Evolutionary conservation across 2,888 invertebrate genomes (phyloP).

Genomic region (Elgonia sp.): DNA sequence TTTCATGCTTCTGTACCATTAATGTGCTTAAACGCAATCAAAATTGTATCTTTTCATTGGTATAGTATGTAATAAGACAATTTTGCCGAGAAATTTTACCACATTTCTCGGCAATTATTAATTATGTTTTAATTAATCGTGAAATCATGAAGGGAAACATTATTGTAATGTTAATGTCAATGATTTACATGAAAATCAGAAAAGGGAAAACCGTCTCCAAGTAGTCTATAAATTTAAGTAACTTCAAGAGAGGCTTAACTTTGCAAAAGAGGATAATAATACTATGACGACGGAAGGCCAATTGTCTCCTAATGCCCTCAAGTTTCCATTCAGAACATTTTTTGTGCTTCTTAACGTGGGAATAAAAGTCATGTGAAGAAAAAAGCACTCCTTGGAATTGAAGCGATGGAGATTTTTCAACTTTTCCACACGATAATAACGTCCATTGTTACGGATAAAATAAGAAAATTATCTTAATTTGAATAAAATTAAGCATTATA

Average conservation of each 20-base stretch:
- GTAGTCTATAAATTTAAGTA: constrained; percentile 82
- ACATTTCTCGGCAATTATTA: constrained; percentile 16
- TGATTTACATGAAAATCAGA: constrained; percentile 68
- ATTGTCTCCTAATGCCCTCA: constrained; percentile 84
- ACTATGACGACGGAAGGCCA: constrained; percentile 83
- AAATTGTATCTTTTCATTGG: too few relatives aligned
- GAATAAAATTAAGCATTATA: constrained; percentile 56
- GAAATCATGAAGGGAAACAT: constrained; percentile 31
- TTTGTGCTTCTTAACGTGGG: constrained; percentile 82
- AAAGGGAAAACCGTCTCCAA: constrained; percentile 42
- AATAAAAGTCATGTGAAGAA: constrained; percentile 82
- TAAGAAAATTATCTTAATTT: constrained; percentile 71
- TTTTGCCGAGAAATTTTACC: neutral
- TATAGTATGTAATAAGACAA: too few relatives aligned
- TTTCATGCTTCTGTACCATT: too few relatives aligned
- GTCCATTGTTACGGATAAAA: constrained; percentile 59
- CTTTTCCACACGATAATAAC: constrained; percentile 81
- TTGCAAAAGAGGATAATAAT: constrained; percentile 82
- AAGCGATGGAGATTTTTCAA: constrained; percentile 82
- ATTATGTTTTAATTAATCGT: constrained; percentile 39
- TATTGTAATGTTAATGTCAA: constrained; percentile 62
- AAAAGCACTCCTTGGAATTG: constrained; percentile 81
- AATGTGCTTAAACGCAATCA: too few relatives aligned
- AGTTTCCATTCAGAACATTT: constrained; percentile 83
- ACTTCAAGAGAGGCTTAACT: constrained; percentile 81